Base-by-base conservation (phyloP, 2,797 vertebrate species). In the Sebastes aleutianus region DNA sequence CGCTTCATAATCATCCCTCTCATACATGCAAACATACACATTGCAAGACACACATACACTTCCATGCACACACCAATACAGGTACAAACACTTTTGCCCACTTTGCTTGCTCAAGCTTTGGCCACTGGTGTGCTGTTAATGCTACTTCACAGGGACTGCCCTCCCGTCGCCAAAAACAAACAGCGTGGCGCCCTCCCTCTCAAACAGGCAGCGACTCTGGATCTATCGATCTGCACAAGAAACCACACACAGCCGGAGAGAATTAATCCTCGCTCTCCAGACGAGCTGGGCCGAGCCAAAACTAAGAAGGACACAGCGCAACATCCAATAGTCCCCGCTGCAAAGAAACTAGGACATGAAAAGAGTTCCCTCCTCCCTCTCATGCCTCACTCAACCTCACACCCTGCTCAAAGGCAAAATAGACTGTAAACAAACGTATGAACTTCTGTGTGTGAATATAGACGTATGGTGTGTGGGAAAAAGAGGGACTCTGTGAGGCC, bases 91-190 rank as follows among this genome's bases (percentile, higher is more conserved):
- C 70, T 78, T 36, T 36, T 43, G 47, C 26, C 73, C 69, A 39
- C 36, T 71, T 71, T 76, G 57, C 62, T 82, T 66, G 57, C 62
- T 73, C 56, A 73, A 67, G 70, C 79, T 70, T 70, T 82, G 72
- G 54, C 62, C 47, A 67, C 59, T 78, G 56, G 82, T 84, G 53
- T 68, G 86, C 75, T 70, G 75, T 80, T 81, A 84, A 88, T 56
- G 58, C 70, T 72, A 16, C 81, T 70, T 90, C 80, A 66, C 80
- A 76, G 84, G 72, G 67, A 64, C 76, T 64, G 88, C 75, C 79
- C 85, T 82, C 80, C 75, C 4, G 24, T 80, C 32, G 31, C 80
- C 87, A 88, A 91, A 50, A 92, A 93, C 91, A 93, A 91, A 92
- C 91, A 90, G 83, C 20, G 59, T 74, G 85, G 74, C 22, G 79